Conservation (phyloP, 2,888 invertebrate genomes). For the Molorchus minor region DNA sequence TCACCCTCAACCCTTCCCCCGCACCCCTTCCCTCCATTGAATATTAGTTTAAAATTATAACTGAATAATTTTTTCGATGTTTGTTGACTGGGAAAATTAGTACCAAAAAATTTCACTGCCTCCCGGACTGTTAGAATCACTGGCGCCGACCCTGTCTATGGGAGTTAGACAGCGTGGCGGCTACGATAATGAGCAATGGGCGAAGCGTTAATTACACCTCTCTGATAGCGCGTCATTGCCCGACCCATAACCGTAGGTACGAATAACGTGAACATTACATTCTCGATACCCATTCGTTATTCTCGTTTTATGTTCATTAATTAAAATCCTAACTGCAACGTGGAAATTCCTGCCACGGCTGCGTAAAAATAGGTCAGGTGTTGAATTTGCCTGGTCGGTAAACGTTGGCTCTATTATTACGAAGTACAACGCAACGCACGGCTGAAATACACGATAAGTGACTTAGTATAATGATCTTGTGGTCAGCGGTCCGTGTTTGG, state of each 20-base stretch:
- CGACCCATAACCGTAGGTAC: conserved; percentile 17
- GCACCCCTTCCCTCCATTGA: no score
- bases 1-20: no score
- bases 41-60: no score
- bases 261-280: conserved; percentile 1
- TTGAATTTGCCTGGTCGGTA: background rate
- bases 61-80: no score
- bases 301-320: conserved; percentile 9
- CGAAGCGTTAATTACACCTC: conserved; percentile 40
- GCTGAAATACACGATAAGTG: conserved; percentile 1
- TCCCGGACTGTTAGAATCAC: no score
- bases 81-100: background rate
- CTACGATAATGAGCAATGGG: conserved; percentile 40
- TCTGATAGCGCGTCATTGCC: conserved; percentile 35
- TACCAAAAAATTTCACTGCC: no score
- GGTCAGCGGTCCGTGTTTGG: background rate
- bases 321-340: conserved; percentile 5
- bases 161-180: conserved; percentile 43
- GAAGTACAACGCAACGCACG: background rate
- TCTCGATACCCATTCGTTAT: conserved; percentile 5
- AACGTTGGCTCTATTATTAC: background rate
- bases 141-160: conserved; percentile 2
- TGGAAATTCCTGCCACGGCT: background rate
- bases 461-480: conserved; percentile 23
- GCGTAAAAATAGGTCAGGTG: background rate